A percentile compares a stretch with the other conserved stretches of the same genome.
These are phyloP conservation scores for Leptogaster cylindrica DNA, from an alignment of 2,888 invertebrate genomes.

Conservation along the genomic window DNA sequence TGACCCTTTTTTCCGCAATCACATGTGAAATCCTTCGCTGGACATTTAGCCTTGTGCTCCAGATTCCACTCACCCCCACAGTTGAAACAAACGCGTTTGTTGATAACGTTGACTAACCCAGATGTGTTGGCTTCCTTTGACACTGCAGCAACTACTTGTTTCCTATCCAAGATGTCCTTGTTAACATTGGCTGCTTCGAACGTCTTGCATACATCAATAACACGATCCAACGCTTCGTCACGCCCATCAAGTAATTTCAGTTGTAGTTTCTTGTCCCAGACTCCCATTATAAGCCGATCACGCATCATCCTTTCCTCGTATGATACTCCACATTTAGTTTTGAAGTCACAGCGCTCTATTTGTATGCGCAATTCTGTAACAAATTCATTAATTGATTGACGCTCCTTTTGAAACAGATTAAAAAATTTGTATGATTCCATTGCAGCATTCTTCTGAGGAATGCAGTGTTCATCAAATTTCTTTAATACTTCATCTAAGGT, in stretches of 20 bases:
- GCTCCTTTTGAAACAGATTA: conserved; percentile 47
- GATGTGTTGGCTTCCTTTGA: background rate
- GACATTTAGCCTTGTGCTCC: conserved; percentile 42
- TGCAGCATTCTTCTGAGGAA: conserved; percentile 39
- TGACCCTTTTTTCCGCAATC: background rate
- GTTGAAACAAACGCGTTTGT: background rate
- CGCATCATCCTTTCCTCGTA: conserved; percentile 47
- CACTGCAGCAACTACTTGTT: background rate
- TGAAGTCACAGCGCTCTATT: conserved; percentile 45
- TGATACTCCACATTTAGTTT: conserved; percentile 42
- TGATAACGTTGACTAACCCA: background rate
- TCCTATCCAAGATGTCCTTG: background rate
- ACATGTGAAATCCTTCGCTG: background rate
- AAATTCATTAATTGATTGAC: conserved; percentile 47
- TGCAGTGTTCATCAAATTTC: conserved; percentile 45
- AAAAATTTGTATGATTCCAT: conserved; percentile 47
- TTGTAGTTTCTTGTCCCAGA: conserved; percentile 32
- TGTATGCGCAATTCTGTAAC: conserved; percentile 47
- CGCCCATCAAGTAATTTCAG: conserved; percentile 43
- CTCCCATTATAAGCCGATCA: conserved; percentile 46
- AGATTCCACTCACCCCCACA: background rate
- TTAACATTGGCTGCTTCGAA: background rate
- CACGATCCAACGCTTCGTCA: conserved; percentile 42
- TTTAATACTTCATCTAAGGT: conserved; percentile 31
- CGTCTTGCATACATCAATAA: conserved; percentile 38